Percentiles rank a stretch among this genome's conserved stretches.
These are phyloP conservation scores for Limnephilus auricula DNA, from an alignment of 2,888 invertebrate genomes.

Conservation along the genomic window DNA sequence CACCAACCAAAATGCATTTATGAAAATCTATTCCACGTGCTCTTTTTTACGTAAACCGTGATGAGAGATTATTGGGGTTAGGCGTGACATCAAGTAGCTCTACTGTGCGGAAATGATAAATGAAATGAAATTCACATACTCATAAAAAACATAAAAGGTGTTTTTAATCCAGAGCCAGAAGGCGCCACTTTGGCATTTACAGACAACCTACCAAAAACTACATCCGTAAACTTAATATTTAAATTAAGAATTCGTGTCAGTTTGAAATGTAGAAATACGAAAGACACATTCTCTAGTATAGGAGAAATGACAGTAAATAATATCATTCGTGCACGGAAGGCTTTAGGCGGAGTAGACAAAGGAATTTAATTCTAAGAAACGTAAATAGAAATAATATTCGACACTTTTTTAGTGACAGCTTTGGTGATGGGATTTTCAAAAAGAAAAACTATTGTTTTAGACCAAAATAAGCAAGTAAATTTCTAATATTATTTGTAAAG, in stretches of 20 bases:
- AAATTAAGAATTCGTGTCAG: neutral
- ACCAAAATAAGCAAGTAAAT: neutral
- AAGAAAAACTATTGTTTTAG: too few relatives aligned
- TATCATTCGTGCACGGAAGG: conserved; percentile 23
- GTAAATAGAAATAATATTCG: neutral
- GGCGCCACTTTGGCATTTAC: neutral
- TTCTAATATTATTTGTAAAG: neutral
- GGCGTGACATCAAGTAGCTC: neutral
- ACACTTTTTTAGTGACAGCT: neutral
- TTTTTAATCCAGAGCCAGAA: neutral
- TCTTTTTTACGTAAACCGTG: neutral
- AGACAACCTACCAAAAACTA: neutral
- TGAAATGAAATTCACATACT: conserved; percentile 13
- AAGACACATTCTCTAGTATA: neutral
- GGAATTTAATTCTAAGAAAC: neutral
- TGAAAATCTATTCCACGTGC: neutral
- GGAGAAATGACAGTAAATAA: conserved; percentile 24
- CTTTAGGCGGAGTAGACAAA: neutral
- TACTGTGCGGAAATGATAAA: conserved; percentile 8
- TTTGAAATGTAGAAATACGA: neutral
- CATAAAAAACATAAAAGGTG: neutral
- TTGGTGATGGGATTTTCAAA: neutral
- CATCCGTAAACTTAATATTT: neutral
- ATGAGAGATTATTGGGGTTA: neutral
- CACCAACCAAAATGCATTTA: neutral